Evolutionary conservation across 2,888 invertebrate genomes (phyloP), one percentile per base, ranked within the genome.

Genomic region (Heliconius aoede): DNA sequence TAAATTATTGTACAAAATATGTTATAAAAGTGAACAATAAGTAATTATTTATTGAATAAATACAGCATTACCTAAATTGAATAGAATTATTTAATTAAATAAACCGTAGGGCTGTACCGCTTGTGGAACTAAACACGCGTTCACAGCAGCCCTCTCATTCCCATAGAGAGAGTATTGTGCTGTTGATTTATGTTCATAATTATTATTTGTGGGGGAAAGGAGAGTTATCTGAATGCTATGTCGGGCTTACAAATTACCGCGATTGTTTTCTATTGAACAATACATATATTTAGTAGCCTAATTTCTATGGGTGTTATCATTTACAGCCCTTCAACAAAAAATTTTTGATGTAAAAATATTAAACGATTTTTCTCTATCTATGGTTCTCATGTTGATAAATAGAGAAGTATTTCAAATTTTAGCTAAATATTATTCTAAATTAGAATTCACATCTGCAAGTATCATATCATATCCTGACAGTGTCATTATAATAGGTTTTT

Each of bases 131-230:
- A 76, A 76, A 74, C 74, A 76, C 69, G 46, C 61, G 51, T 79
- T 79, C 78, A 73, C 77, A 71, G 28, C 71, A 79, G 75, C 78
- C 79, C 80, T 76, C 75, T 67, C 72, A 74, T 78, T 76, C 74
- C 67, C 73, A 73, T 78, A 74, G 76, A 32, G 77, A 74, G 76
- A 32, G 77, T 78, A 81, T 81, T 80, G 80, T 82, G 77, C 69
- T 78, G 75, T 80, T 87, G 89, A 90, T 91, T 91, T 90, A 93
- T 89, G 84, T 76, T 83, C 83, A 81, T 87, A 76, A 58, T 76
- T 61, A 90, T 89, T 90, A 91, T 91, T 89, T 85, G 88, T 82
- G 82, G 28, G 55, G 69, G 86, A 88, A n/a, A 89, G 81, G 81
- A 80, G 83, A 84, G 85, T 88, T 87, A 86, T 86, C 84, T 83